Base-by-base conservation (phyloP, 23 tunicate species). In the Oikopleura dioica region DNA sequence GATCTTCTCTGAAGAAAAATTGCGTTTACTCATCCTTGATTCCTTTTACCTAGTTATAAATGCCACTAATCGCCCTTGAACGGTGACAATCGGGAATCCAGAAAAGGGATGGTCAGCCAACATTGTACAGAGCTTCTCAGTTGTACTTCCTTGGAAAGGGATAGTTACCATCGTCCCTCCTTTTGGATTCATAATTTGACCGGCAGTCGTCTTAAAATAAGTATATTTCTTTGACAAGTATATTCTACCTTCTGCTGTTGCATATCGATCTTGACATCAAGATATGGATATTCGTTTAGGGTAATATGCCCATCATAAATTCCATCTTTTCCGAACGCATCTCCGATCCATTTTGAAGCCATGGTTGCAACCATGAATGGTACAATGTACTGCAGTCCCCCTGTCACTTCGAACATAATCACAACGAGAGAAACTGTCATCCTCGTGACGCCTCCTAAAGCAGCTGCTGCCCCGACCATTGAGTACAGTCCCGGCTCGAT, bases 401-500 rank as follows among this genome's bases (percentile, higher is more conserved):
- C 98, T 21, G 98, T 92, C 35, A 92, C 81, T 76, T 92, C 98
- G 59, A 86, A 92, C 81, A 92, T 84, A 2, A 92, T 83, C 36
- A 92, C 98, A 38, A 92, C 98, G 59, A 92, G 76, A 0, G 88
- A 83, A 0, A 92, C 94, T 0, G 98, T 92, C 98, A 92, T 92
- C 23, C 94, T 67, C 23, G 98, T 92, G 24, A 92, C 98, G 36
- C 98, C 98, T n/a, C 94, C 72, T 2, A 63, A 29, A 2, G 94
- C 78, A 31, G 94, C 87, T 36, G 97, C 97, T 24, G 97, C 97
- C n/a, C 97, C 97, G 32, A 91, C 97, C 97, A 91, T 91, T 26
- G 97, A 84, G 51, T 91, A 91, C 16, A 91, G 80, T 4, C 97
- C 97, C 1, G 97, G 97, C 30, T 78, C 85, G 24, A 91, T 79